Conservation (phyloP, 2,888 invertebrate species). For the Eilema depressum region DNA sequence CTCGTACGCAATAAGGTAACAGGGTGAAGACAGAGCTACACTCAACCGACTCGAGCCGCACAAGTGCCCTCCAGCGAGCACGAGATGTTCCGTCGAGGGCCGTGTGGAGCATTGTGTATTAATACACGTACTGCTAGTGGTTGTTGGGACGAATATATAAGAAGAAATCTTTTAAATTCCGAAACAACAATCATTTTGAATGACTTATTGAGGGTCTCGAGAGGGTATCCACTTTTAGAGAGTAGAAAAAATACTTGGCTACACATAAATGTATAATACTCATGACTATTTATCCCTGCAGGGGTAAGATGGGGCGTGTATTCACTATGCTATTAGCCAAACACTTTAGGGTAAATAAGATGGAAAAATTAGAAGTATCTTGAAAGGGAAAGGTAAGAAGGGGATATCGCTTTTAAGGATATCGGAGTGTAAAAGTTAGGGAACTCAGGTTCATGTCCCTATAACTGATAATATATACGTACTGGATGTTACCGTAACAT, state of each 20-base stretch:
- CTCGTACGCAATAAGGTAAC: slow-evolving; percentile 44
- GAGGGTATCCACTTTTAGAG: not conserved
- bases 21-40: slow-evolving; percentile 48
- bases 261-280: not conserved
- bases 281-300: not conserved
- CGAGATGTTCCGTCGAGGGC: slow-evolving; percentile 44
- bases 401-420: not conserved
- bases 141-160: not conserved
- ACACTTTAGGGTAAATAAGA: not conserved
- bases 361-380: not conserved
- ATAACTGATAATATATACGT: too few relatives aligned
- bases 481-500: too few relatives aligned
- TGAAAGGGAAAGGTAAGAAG: not conserved
- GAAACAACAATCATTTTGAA: not conserved
- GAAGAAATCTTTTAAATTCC: not conserved
- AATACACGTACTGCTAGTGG: slow-evolving; percentile 30
- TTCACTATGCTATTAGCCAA: not conserved
- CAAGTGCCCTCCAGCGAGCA: slow-evolving; percentile 49
- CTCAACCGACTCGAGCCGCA: slow-evolving; percentile 37
- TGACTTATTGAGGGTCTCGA: not conserved
- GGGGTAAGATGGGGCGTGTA: not conserved
- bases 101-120: slow-evolving; percentile 51
- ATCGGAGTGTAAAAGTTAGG: too few relatives aligned
- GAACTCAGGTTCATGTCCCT: too few relatives aligned
- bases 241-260: not conserved